Evolutionary conservation across 2,888 invertebrate genomes (phyloP).

Genomic region (Calliopum simillimum): DNA sequence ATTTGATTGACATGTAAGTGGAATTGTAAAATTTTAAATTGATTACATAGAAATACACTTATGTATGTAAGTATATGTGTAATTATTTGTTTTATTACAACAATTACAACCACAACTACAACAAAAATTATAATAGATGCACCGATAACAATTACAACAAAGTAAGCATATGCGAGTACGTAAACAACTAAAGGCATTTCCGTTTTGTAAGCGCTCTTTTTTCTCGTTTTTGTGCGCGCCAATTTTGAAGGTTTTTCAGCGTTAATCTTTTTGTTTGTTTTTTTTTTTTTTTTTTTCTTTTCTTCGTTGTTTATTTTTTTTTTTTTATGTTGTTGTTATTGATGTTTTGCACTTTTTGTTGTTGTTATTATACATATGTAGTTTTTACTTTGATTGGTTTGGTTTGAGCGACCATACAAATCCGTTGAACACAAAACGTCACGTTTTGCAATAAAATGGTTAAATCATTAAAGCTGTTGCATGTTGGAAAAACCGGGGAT

Average conservation of each 20-base stretch:
- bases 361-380: neutral
- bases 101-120: neutral
- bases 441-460: constrained; percentile 9
- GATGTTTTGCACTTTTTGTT: neutral
- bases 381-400: neutral
- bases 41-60: no score
- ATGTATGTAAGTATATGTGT: no score
- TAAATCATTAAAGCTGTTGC: neutral
- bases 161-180: no score
- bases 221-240: neutral
- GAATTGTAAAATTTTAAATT: no score
- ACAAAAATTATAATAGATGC: neutral
- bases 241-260: constrained; percentile 9
- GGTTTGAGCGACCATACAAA: constrained; percentile 1
- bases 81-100: no score
- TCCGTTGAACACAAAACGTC: constrained; percentile 12
- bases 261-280: neutral
- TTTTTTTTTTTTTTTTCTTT: constrained; percentile 3
- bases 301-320: neutral
- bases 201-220: constrained; percentile 8
- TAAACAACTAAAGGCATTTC: constrained; percentile 25
- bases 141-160: neutral
- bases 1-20: no score
- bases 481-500: neutral
- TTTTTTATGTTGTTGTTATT: neutral